phyloP scores from a whole-genome alignment of 53 echinoderm and acorn worm genomes.

The Mesocentrotus franciscanus region DNA sequence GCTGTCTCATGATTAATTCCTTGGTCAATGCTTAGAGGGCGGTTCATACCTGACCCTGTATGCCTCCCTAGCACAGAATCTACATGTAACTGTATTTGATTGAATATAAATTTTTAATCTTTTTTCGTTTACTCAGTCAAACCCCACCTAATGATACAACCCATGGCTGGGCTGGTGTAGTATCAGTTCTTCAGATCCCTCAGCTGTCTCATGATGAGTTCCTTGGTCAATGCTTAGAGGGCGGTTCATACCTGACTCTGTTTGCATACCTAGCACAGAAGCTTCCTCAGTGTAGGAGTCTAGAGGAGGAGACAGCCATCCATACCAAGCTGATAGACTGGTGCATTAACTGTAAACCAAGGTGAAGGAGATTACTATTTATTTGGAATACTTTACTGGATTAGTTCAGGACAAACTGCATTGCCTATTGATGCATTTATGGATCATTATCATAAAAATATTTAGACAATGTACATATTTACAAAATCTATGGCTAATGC shows the following conservation, averaged over 20 bases:
- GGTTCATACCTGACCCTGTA: too few relatives aligned
- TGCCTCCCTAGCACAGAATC: too few relatives aligned
- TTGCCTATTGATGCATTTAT: too few relatives aligned
- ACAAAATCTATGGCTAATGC: too few relatives aligned
- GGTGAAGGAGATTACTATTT: conserved; percentile 55
- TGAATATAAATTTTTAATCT: too few relatives aligned
- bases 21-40: too few relatives aligned
- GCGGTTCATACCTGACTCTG: conserved; percentile 83
- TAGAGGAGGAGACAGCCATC: conserved; percentile 84
- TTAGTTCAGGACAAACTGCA: too few relatives aligned
- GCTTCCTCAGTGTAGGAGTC: conserved; percentile 78
- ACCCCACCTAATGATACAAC: conserved; percentile 64
- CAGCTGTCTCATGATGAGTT: conserved; percentile 94
- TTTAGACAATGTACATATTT: too few relatives aligned
- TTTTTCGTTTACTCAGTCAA: conserved; percentile 11
- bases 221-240: conserved; percentile 79
- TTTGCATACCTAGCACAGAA: conserved; percentile 88
- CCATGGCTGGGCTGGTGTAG: conserved; percentile 84
- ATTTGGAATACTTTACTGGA: too few relatives aligned
- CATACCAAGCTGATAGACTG: conserved; percentile 80
- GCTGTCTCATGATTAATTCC: too few relatives aligned
- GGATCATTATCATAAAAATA: too few relatives aligned
- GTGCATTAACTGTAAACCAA: conserved; percentile 80
- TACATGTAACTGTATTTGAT: too few relatives aligned
- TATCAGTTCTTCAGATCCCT: conserved; percentile 84